phyloP scores from a whole-genome alignment of 2,888 invertebrate genomes.

The Digitonthophagus gazella region DNA sequence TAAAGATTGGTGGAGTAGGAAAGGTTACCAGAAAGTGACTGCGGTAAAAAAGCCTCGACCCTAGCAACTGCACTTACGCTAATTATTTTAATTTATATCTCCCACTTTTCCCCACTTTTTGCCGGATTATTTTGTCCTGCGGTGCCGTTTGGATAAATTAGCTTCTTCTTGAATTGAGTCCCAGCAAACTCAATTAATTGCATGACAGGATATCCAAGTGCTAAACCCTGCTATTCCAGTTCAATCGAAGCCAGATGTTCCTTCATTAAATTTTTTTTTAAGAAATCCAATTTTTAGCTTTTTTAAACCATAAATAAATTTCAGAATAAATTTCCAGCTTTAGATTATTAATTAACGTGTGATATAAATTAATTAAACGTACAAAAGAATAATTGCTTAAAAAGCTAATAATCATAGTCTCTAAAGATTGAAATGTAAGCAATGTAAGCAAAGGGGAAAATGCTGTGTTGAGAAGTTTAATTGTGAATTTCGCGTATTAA shows the following conservation, averaged over 20 bases:
- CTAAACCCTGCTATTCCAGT: neutral
- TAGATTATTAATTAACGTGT: too few relatives aligned
- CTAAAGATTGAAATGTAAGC: neutral
- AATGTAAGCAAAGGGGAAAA: neutral
- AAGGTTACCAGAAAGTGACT: conserved; percentile 27
- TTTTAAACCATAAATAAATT: neutral
- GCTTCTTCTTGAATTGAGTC: conserved; percentile 42
- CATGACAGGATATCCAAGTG: conserved; percentile 33
- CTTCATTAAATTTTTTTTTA: neutral
- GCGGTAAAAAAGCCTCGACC: conserved; percentile 25
- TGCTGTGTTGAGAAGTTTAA: neutral
- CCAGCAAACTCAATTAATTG: conserved; percentile 45
- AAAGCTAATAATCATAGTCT: too few relatives aligned
- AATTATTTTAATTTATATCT: conserved; percentile 46
- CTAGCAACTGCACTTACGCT: conserved; percentile 40
- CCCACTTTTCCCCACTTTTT: conserved; percentile 37
- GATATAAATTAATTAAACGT: too few relatives aligned
- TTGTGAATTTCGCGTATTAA: neutral
- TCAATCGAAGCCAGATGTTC: neutral
- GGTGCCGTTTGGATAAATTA: conserved; percentile 43
- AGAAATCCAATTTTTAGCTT: neutral
- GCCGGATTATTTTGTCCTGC: conserved; percentile 43
- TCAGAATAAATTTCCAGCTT: too few relatives aligned
- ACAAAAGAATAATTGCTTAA: too few relatives aligned
- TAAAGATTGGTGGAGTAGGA: neutral